phyloP scores from a whole-genome alignment of 2,888 invertebrate species.

The Brassicogethes aeneus region DNA sequence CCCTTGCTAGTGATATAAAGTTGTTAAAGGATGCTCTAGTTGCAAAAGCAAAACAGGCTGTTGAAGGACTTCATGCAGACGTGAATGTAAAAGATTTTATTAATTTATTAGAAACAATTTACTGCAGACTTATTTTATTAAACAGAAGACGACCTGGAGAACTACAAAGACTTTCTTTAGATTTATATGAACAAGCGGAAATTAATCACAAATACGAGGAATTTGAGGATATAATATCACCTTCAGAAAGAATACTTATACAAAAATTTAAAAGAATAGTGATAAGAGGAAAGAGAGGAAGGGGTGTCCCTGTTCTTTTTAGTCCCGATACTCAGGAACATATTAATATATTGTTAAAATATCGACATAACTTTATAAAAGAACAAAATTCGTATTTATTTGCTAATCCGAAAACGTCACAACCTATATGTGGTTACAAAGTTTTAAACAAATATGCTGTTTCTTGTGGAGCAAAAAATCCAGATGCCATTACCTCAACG shows the following conservation, averaged over 20 bases:
- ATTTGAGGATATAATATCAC: constrained; percentile 16
- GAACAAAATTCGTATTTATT: constrained; percentile 14
- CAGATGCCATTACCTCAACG: constrained; percentile 19
- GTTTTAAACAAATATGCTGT: constrained; percentile 13
- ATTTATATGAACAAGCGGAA: background rate
- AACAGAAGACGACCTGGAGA: constrained; percentile 18
- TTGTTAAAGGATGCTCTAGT: constrained; percentile 14
- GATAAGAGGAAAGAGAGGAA: constrained; percentile 21
- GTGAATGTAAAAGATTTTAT: too few relatives aligned
- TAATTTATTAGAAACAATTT: constrained; percentile 16
- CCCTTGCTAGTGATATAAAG: constrained; percentile 7
- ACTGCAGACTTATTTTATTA: constrained; percentile 18
- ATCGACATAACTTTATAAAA: constrained; percentile 10
- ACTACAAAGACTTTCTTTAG: constrained; percentile 9
- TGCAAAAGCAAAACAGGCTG: background rate
- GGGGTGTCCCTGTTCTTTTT: constrained; percentile 22
- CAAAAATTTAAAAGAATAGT: constrained; percentile 21
- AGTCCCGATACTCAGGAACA: constrained; percentile 19
- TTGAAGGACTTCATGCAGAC: too few relatives aligned
- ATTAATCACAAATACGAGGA: constrained; percentile 16
- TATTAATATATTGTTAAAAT: constrained; percentile 12
- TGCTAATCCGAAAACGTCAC: constrained; percentile 6
- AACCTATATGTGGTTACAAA: constrained; percentile 15
- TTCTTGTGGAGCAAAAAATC: constrained; percentile 19
- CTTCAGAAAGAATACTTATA: constrained; percentile 21